Percentiles rank a stretch among this genome's conserved stretches.
Conservation (phyloP, 2,797 vertebrate genomes). For the Uromys caudimaculatus region DNA sequence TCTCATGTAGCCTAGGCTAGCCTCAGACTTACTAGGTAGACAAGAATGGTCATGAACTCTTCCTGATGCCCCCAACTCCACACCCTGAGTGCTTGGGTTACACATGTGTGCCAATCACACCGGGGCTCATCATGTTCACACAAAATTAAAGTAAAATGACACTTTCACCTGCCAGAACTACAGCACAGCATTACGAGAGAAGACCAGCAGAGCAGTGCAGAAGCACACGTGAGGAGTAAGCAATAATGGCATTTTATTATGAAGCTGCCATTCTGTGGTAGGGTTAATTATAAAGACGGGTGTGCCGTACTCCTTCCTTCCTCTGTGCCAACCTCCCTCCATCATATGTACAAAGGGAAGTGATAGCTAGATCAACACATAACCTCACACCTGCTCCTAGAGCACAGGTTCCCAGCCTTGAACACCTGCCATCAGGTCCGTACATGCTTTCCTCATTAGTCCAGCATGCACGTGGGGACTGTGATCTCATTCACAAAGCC, state of each 20-base stretch:
- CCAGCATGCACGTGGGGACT: neutral
- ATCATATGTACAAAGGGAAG: neutral
- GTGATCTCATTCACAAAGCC: neutral
- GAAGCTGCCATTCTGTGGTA: neutral
- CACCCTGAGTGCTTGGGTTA: neutral
- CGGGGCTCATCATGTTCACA: neutral
- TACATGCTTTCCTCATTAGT: neutral
- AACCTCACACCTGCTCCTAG: neutral
- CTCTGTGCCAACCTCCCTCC: neutral
- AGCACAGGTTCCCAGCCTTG: neutral
- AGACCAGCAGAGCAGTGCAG: neutral
- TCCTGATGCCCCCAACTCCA: neutral
- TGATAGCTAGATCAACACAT: no score
- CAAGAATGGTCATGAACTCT: neutral
- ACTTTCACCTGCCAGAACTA: neutral
- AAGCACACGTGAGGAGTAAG: neutral
- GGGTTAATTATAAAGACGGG: neutral
- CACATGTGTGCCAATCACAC: neutral
- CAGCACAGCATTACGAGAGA: neutral
- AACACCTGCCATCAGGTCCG: neutral
- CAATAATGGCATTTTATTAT: neutral
- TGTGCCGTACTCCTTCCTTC: neutral
- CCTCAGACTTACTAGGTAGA: neutral
- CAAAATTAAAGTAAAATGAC: constrained; percentile 1
- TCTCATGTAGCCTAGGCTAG: neutral